Evolutionary conservation across 1,140 invertebrate species (phyloP).

Genomic region (Drosophila pruinosa): DNA sequence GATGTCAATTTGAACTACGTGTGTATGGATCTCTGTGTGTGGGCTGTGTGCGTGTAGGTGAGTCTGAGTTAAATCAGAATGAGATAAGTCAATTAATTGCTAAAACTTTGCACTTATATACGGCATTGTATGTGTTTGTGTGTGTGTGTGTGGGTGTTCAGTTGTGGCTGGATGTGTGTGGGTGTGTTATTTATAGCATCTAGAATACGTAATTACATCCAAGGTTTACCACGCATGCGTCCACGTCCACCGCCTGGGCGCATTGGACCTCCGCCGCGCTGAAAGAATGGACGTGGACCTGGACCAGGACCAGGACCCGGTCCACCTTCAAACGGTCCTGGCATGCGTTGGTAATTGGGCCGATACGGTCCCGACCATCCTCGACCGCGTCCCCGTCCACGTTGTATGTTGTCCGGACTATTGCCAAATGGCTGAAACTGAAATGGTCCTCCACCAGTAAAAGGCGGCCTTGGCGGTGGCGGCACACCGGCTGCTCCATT

Average conservation of each 20-base stretch:
- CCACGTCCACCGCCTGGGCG: conserved; percentile 50
- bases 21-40: not conserved
- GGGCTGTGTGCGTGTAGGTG: not conserved
- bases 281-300: conserved; percentile 54
- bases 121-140: not conserved
- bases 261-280: conserved; percentile 57
- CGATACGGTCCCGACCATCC: conserved; percentile 68
- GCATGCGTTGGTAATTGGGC: conserved; percentile 65
- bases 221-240: conserved; percentile 78
- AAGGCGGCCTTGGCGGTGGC: conserved; percentile 65
- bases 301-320: conserved; percentile 42
- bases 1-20: conserved; percentile 24
- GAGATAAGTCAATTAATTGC: conserved; percentile 61
- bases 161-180: conserved; percentile 15
- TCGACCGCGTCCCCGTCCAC: conserved; percentile 58
- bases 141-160: not conserved
- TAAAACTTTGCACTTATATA: conserved; percentile 45
- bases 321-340: conserved; percentile 55
- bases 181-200: conserved; percentile 37
- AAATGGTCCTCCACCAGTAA: conserved; percentile 36
- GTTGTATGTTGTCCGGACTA: conserved; percentile 58
- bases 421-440: conserved; percentile 58
- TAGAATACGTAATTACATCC: conserved; percentile 76
- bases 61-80: conserved; percentile 50
- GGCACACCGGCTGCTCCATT: conserved; percentile 47